Evolutionary conservation across 2,797 vertebrate genomes (phyloP).

Genomic region (Myotis daubentonii): DNA sequence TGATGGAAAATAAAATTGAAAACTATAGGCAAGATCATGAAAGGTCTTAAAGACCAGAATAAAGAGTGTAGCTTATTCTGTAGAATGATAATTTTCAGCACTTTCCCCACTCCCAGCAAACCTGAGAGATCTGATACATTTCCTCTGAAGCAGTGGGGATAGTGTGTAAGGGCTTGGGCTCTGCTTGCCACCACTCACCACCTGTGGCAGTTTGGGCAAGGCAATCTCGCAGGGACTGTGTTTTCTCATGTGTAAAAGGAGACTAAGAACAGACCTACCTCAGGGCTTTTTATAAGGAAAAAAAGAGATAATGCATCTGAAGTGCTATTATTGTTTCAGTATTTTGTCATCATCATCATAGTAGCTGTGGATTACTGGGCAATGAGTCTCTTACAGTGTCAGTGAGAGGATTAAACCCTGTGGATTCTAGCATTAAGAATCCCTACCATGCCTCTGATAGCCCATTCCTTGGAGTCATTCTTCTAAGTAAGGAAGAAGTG

Average conservation of each 20-base stretch:
- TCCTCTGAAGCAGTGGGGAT: background rate
- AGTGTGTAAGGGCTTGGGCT: background rate
- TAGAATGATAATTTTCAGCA: background rate
- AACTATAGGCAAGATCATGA: background rate
- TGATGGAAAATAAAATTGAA: constrained; percentile 1
- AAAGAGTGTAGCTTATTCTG: background rate
- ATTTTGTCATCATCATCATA: background rate
- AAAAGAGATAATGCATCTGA: background rate
- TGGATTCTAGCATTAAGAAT: background rate
- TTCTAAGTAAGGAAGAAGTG: background rate
- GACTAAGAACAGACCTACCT: background rate
- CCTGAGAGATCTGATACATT: background rate
- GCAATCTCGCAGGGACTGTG: background rate
- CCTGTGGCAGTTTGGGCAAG: background rate
- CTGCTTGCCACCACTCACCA: background rate
- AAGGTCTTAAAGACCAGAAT: background rate
- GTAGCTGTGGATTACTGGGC: background rate
- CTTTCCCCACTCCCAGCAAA: background rate
- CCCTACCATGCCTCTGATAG: background rate
- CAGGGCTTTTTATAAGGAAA: background rate
- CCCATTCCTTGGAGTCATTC: background rate
- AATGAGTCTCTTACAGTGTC: background rate
- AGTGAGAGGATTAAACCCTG: background rate
- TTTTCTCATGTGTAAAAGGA: background rate
- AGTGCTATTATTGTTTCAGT: background rate